phyloP scores from a whole-genome alignment of 2,888 invertebrate genomes.

The Rhingia rostrata region DNA sequence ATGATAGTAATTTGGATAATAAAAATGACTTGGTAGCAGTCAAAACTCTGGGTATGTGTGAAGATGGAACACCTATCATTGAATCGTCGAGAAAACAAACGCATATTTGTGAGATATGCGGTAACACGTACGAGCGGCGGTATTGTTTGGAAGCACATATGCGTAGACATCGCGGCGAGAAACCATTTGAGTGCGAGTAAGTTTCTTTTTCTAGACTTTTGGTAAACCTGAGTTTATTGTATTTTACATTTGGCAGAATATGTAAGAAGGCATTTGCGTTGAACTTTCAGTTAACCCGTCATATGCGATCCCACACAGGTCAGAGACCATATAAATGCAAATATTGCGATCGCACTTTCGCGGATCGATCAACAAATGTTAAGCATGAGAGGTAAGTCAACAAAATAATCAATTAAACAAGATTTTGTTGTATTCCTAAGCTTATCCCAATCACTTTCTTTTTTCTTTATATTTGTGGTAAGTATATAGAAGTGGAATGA shows the following conservation, averaged over 20 bases:
- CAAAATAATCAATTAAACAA: no score
- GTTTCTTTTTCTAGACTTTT: slow-evolving; percentile 42
- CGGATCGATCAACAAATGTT: slow-evolving; percentile 81
- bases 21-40: slow-evolving; percentile 45
- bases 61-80: slow-evolving; percentile 76
- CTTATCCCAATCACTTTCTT: no score
- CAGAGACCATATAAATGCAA: slow-evolving; percentile 81
- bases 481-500: no score
- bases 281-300: slow-evolving; percentile 82
- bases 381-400: slow-evolving; percentile 81
- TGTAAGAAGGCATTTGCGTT: slow-evolving; percentile 81
- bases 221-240: not conserved
- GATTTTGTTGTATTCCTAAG: no score
- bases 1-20: slow-evolving; percentile 58
- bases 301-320: slow-evolving; percentile 82
- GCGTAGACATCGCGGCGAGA: slow-evolving; percentile 81
- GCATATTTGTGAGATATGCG: slow-evolving; percentile 81
- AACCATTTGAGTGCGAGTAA: slow-evolving; percentile 82
- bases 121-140: slow-evolving; percentile 81
- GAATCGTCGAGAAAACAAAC: slow-evolving; percentile 75
- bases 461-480: no score
- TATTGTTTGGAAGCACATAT: slow-evolving; percentile 81
- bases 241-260: slow-evolving; percentile 77
- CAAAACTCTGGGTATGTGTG: slow-evolving; percentile 76
- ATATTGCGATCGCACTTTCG: slow-evolving; percentile 81